Percentiles rank a stretch among this genome's conserved stretches.
These are phyloP conservation scores for Leptobrachium ailaonicum DNA, from an alignment of 2,113 vertebrate species.

Conservation along the genomic window DNA sequence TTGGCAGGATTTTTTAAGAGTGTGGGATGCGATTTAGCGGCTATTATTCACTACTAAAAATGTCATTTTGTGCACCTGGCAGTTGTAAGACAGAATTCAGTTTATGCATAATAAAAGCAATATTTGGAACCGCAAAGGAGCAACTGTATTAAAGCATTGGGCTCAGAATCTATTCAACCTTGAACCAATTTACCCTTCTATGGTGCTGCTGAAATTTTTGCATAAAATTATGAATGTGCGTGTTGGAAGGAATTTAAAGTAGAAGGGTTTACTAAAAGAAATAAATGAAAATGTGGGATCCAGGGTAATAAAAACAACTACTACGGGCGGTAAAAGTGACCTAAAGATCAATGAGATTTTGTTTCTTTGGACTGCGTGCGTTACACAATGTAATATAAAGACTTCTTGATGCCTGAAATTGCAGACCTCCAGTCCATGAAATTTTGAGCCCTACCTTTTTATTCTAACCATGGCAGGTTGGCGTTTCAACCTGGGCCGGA, in stretches of 20 bases:
- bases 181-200: neutral
- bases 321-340: no score
- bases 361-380: neutral
- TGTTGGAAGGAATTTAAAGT: neutral
- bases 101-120: slow-evolving; percentile 11
- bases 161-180: slow-evolving; percentile 24
- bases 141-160: slow-evolving; percentile 11
- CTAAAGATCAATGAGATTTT: neutral
- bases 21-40: slow-evolving; percentile 7
- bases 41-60: slow-evolving; percentile 23
- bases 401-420: neutral
- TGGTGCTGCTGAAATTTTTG: neutral
- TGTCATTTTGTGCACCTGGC: slow-evolving; percentile 16
- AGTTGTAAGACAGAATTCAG: neutral
- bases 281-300: neutral
- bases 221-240: neutral
- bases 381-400: no score
- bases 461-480: slow-evolving; percentile 20
- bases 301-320: neutral
- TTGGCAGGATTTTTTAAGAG: slow-evolving; percentile 9
- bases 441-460: slow-evolving; percentile 10
- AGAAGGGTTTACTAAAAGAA: neutral
- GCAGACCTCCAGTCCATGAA: slow-evolving; percentile 16
- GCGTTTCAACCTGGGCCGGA: neutral
- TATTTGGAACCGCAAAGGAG: slow-evolving; percentile 13